Evolutionary conservation across 2,797 vertebrate genomes (phyloP).

Genomic region (Lutjanus argentimaculatus): DNA sequence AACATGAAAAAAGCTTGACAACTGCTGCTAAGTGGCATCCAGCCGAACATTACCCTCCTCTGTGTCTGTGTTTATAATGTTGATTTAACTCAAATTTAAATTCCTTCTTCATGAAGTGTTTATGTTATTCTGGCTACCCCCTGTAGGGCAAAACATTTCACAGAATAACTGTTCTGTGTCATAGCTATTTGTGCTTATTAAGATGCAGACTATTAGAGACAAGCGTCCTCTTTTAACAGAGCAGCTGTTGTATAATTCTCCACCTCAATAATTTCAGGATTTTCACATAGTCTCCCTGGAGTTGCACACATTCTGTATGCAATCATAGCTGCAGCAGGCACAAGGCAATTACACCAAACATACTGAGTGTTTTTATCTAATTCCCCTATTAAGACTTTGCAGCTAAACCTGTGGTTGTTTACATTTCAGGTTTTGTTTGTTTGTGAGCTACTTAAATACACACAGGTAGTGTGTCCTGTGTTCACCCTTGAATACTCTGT

Average conservation of each 20-base stretch:
- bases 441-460: constrained; percentile 16
- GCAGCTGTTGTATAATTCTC: constrained; percentile 83
- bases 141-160: constrained; percentile 58
- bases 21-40: constrained; percentile 11
- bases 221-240: constrained; percentile 72
- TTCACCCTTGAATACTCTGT: constrained; percentile 23
- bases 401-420: constrained; percentile 62
- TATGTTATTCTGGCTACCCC: constrained; percentile 53
- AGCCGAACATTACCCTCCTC: constrained; percentile 6
- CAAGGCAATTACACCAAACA: constrained; percentile 79
- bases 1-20: background rate
- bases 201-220: constrained; percentile 77
- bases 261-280: constrained; percentile 80
- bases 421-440: constrained; percentile 37
- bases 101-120: constrained; percentile 55
- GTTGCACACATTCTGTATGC: constrained; percentile 69
- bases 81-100: constrained; percentile 52
- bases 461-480: constrained; percentile 8
- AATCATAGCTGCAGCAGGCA: constrained; percentile 78
- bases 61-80: constrained; percentile 33
- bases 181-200: constrained; percentile 76
- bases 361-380: constrained; percentile 63
- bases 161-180: constrained; percentile 66
- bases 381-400: constrained; percentile 70
- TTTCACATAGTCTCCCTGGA: constrained; percentile 77